Base-by-base conservation (phyloP, 2,888 invertebrate genomes). In the Agrochola lychnidis region DNA sequence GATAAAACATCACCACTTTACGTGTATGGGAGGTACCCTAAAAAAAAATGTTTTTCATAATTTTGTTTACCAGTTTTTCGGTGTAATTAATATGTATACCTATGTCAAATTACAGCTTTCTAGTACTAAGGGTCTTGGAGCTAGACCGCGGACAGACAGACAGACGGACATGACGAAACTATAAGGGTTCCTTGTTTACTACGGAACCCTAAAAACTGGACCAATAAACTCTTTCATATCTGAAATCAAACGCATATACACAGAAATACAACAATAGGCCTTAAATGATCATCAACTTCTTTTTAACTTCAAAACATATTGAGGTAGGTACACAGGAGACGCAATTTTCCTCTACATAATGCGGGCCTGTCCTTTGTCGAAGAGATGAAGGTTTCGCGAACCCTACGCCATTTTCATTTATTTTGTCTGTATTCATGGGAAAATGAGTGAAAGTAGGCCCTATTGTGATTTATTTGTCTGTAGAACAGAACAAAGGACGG, bases 401-500 rank as follows among this genome's bases (percentile, higher is more conserved):
- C 81, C 85, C 76, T 82, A 57, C 78, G 75, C 75, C 70, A 75
- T 79, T 79, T 87, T 84, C 81, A 87, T 87, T 83, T 84, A 83
- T 83, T 83, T 83, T 78, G 66, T 69, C 70, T 76, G 77, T 83
- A 83, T 87, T 87, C 86, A 86, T 87, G 64, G 81, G 75, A 74
- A 82, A 81, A 82, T 79, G 77, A 81, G 76, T 74, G 67, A 78
- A 71, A 75, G 70, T 73, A 76, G 64, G 69, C 67, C 73, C 81
- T 78, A 84, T 87, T 86, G 84, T 87, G 78, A 82, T 83, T 81
- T 83, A 80, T 83, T 83, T 78, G 79, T 83, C 75, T 75, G 75
- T 68, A 66, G 69, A 51, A 42, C 63, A 76, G 76, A 79, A 86
- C 86, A 86, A 86, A 75, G 71, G 81, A 22, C 53, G 59, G 30